Evolutionary conservation across 2,888 invertebrate species (phyloP), one percentile per base, ranked within the genome.

Genomic region (Cephonodes hylas): DNA sequence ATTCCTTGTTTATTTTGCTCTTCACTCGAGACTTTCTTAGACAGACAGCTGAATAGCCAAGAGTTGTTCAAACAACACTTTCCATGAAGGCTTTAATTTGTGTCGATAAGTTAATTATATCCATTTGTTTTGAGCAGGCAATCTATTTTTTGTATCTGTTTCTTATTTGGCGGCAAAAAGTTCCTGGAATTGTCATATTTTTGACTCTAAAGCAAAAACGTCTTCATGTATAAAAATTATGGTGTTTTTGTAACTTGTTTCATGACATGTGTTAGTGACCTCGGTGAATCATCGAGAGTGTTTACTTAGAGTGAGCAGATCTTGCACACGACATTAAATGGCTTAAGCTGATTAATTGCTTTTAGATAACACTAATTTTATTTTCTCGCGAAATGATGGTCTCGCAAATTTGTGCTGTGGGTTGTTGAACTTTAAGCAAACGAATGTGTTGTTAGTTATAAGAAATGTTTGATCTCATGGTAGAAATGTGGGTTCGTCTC

Each of bases 171-270:
- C 67, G 59, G 59, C 56, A 53, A 66, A 63, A 64, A 66, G 63
- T 83, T 80, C 80, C 66, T 65, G 74, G 81, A 82, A 76, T 63
- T 77, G 72, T 73, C 74, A 81, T 77, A 79, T 74, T 80, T 84
- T 83, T 76, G 63, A 71, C 59, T 70, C 73, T 69, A 65, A 67
- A 59, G 65, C 64, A 72, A 76, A 81, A 74, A 76, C 68, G 68
- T 75, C 64, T 60, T 64, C 71, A 71, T 70, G 72, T 75, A 74
- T 72, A 68, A 74, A 80, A 76, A 73, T 76, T 80, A 80, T 80
- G 75, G 72, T 74, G 75, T 79, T 81, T 81, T 76, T 70, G 70
- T 71, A 85, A 87, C 88, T 74, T 85, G 89, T 88, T 87, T 77
- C 71, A 64, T 53, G 27, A 27, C 53, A 68, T 70, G 74, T 68